These are phyloP conservation scores for Hyles euphorbiae DNA, from an alignment of 1,140 invertebrate species.

Conservation along the genomic window DNA sequence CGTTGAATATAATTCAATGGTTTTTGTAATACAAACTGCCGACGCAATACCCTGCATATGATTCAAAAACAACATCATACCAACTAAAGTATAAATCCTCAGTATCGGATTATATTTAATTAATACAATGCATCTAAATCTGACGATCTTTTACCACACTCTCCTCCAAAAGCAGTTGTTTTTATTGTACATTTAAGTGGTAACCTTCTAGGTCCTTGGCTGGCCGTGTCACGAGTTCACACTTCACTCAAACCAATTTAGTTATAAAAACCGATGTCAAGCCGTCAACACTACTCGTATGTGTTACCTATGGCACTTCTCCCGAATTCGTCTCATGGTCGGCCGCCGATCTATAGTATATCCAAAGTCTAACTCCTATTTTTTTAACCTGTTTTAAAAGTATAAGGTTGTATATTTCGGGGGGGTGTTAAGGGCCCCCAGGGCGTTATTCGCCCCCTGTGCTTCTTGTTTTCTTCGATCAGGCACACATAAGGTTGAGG, in stretches of 20 bases:
- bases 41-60: too few species aligned
- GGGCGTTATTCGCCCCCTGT: conserved; percentile 56
- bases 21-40: too few species aligned
- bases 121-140: too few species aligned
- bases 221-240: conserved; percentile 25
- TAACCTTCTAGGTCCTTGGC: conserved; percentile 31
- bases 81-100: not conserved
- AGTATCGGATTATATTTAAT: too few species aligned
- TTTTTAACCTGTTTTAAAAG: conserved; percentile 72
- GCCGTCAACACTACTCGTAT: too few species aligned
- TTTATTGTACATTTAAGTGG: conserved; percentile 42
- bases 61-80: too few species aligned
- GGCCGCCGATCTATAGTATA: conserved; percentile 51
- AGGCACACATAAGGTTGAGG: conserved; percentile 29
- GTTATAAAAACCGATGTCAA: too few species aligned
- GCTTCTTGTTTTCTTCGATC: conserved; percentile 71
- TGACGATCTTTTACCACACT: too few species aligned
- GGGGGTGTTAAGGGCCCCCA: conserved; percentile 36
- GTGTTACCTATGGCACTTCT: too few species aligned
- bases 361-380: conserved; percentile 74
- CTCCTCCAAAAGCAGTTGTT: conserved; percentile 6
- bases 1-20: too few species aligned
- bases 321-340: conserved; percentile 9
- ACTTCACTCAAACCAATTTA: too few species aligned
- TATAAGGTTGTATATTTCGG: conserved; percentile 66